Conservation (phyloP, 2,888 invertebrate species). For the Lithophane semibrunnea region DNA sequence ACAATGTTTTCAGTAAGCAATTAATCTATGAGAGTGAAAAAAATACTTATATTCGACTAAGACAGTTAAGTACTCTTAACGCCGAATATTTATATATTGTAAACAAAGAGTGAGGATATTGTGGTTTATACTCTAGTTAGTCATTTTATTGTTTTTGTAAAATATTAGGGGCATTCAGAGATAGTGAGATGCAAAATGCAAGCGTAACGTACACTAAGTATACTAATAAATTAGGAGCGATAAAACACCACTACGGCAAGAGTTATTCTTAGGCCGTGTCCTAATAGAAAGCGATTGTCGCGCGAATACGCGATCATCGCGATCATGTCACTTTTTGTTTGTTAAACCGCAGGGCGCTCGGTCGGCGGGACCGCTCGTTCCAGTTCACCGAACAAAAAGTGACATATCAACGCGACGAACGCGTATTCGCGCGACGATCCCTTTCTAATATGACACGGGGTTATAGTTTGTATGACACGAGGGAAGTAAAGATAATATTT, state of each 20-base stretch:
- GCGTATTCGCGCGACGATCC: too few species aligned
- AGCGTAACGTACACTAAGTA: constrained; percentile 6
- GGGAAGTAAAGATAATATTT: neutral
- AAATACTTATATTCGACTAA: constrained; percentile 23
- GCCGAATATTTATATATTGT: constrained; percentile 18
- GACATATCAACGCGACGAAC: too few species aligned
- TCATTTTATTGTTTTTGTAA: constrained; percentile 28
- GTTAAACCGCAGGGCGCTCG: too few species aligned
- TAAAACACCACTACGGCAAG: neutral
- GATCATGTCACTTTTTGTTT: too few species aligned
- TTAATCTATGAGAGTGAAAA: constrained; percentile 19
- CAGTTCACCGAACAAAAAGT: too few species aligned
- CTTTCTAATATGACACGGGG: too few species aligned
- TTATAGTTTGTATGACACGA: neutral
- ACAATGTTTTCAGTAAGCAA: constrained; percentile 10
- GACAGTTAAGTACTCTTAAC: constrained; percentile 21
- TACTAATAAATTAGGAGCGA: constrained; percentile 13
- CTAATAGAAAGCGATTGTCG: too few species aligned
- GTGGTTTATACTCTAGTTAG: constrained; percentile 32
- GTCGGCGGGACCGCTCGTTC: too few species aligned
- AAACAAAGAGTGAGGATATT: constrained; percentile 43
- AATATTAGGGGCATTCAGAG: constrained; percentile 26
- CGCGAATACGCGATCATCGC: too few species aligned
- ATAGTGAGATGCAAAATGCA: constrained; percentile 24
- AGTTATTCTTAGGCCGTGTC: neutral